A percentile compares a stretch with the other conserved stretches of the same genome.
phyloP scores from a whole-genome alignment of 2,113 vertebrate genomes.

The Macheiramphus alcinus region DNA sequence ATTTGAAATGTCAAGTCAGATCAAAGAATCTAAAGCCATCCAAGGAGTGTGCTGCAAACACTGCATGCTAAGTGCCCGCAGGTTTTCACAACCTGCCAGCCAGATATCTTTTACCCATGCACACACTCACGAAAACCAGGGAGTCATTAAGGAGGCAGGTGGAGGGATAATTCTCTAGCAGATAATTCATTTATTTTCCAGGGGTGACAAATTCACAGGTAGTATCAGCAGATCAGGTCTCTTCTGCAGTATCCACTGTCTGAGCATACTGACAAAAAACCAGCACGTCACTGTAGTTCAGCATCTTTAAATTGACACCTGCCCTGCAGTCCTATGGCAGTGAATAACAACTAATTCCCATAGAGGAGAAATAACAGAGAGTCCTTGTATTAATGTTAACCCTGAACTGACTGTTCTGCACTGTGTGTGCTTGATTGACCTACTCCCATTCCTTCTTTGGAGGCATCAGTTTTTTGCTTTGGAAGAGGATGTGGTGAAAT shows the following conservation, averaged over 20 bases:
- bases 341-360: neutral
- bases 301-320: neutral
- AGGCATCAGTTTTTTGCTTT: neutral
- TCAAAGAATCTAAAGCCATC: neutral
- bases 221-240: neutral
- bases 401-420: neutral
- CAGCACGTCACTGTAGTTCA: neutral
- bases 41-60: neutral
- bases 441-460: neutral
- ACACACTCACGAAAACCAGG: neutral
- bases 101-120: neutral
- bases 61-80: neutral
- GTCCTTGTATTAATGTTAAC: neutral
- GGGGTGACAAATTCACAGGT: neutral
- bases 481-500: neutral
- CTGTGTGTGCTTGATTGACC: fast-evolving
- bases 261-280: neutral
- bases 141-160: neutral
- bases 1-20: neutral
- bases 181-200: neutral
- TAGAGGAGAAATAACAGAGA: neutral
- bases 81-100: neutral
- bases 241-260: neutral
- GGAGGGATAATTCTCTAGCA: neutral
- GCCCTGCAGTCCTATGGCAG: neutral